phyloP scores from a whole-genome alignment of 2,888 invertebrate genomes.

The Leptura quadrifasciata region DNA sequence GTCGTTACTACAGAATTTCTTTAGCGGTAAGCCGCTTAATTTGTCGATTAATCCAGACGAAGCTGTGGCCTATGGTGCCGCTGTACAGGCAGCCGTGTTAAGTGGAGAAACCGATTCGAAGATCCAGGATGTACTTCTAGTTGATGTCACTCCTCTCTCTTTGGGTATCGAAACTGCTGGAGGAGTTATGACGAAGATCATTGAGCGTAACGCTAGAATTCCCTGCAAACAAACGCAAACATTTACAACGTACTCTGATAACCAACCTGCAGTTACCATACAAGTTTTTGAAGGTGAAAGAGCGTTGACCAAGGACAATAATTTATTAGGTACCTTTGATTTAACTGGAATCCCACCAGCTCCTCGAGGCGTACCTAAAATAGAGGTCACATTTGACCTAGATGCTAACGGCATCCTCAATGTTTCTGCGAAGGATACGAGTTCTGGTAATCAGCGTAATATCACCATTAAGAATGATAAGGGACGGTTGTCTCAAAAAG shows the following conservation, averaged over 20 bases:
- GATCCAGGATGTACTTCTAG: constrained; percentile 84
- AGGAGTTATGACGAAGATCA: constrained; percentile 85
- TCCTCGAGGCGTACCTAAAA: constrained; percentile 81
- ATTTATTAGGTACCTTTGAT: constrained; percentile 80
- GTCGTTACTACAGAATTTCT: constrained; percentile 83
- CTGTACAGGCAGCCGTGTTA: constrained; percentile 69
- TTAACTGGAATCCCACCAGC: constrained; percentile 83
- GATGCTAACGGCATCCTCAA: constrained; percentile 84
- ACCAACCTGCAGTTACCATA: constrained; percentile 79
- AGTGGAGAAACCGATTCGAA: constrained; percentile 78
- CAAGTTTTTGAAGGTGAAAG: constrained; percentile 83
- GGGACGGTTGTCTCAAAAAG: constrained; percentile 86
- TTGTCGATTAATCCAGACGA: constrained; percentile 71
- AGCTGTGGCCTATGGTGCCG: constrained; percentile 71
- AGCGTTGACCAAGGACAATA: constrained; percentile 87
- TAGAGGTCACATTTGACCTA: constrained; percentile 83
- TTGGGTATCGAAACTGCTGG: constrained; percentile 88
- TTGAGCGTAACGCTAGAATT: constrained; percentile 77
- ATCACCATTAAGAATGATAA: constrained; percentile 90
- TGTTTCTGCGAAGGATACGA: constrained; percentile 77
- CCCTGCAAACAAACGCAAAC: constrained; percentile 77
- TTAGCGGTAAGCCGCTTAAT: constrained; percentile 76
- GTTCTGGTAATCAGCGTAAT: constrained; percentile 81
- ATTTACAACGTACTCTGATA: constrained; percentile 82
- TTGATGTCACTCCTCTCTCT: constrained; percentile 82